Percentiles rank a stretch among this genome's conserved stretches.
These are phyloP conservation scores for Drosophila takahashii DNA, from an alignment of 1,140 invertebrate genomes.

Conservation along the genomic window DNA sequence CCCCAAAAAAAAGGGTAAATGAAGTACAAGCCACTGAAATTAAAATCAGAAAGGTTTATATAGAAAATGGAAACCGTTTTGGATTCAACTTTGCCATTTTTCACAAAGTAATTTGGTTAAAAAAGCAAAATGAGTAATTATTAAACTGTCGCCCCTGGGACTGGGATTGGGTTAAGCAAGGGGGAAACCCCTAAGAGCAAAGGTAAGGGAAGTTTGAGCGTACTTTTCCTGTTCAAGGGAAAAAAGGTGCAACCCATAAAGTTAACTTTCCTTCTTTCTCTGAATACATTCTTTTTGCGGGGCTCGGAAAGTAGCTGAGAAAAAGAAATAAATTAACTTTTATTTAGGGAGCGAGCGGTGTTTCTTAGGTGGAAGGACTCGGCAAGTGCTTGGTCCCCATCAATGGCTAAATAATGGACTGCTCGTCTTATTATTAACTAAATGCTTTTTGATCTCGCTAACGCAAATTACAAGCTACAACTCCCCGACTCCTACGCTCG, in stretches of 20 bases:
- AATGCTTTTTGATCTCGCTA: slow-evolving; percentile 70
- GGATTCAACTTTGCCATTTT: slow-evolving; percentile 59
- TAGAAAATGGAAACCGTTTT: slow-evolving; percentile 34
- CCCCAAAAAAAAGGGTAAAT: slow-evolving; percentile 36
- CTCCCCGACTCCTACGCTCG: neutral
- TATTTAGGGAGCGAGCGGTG: neutral
- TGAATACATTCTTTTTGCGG: slow-evolving; percentile 17
- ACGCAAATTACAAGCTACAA: slow-evolving; percentile 69
- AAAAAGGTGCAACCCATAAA: slow-evolving; percentile 47
- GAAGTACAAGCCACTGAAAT: slow-evolving; percentile 12
- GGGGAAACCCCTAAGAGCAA: slow-evolving; percentile 1
- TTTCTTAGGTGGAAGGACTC: slow-evolving; percentile 18
- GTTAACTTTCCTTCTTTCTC: slow-evolving; percentile 26
- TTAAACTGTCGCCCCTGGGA: slow-evolving; percentile 52
- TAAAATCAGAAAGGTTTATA: slow-evolving; percentile 19
- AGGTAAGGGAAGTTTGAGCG: slow-evolving; percentile 34
- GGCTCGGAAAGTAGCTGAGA: neutral
- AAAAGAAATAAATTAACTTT: slow-evolving; percentile 53
- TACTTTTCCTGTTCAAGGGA: slow-evolving; percentile 32
- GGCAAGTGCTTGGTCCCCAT: slow-evolving; percentile 19
- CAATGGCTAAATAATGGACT: slow-evolving; percentile 75
- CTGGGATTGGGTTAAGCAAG: slow-evolving; percentile 25
- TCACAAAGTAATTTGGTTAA: slow-evolving; percentile 73
- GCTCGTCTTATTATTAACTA: slow-evolving; percentile 65
- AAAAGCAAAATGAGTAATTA: slow-evolving; percentile 73